These are phyloP conservation scores for Drosophila atripex DNA, from an alignment of 2,888 invertebrate species.

Conservation along the genomic window DNA sequence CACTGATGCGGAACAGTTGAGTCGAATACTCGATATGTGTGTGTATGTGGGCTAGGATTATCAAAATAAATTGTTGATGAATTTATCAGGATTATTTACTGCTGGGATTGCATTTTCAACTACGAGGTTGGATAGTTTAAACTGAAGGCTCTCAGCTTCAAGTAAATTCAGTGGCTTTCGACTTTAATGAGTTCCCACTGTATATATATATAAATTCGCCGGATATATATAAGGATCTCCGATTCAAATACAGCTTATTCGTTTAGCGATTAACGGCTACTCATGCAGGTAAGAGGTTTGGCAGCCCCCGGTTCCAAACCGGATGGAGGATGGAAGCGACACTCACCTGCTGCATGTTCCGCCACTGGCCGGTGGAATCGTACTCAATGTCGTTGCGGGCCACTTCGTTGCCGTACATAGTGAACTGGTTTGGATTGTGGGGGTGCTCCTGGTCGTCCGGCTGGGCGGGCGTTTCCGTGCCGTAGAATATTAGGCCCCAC, in stretches of 20 bases:
- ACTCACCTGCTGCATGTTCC: slow-evolving; percentile 87
- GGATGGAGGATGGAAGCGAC: neutral
- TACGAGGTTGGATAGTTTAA: neutral
- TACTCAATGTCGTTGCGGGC: slow-evolving; percentile 86
- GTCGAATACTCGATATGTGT: neutral
- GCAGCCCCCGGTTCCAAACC: neutral
- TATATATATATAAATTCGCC: too few relatives aligned
- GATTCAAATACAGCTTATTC: neutral
- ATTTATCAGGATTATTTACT: neutral
- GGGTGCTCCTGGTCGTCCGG: slow-evolving; percentile 83
- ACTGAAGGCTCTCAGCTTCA: neutral
- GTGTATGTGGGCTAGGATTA: neutral
- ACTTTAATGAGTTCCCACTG: slow-evolving; percentile 3
- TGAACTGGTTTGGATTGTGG: slow-evolving; percentile 68
- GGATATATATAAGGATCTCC: too few relatives aligned
- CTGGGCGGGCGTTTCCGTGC: slow-evolving; percentile 88
- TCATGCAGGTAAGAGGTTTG: slow-evolving; percentile 25
- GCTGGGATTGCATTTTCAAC: neutral
- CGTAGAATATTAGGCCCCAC: slow-evolving; percentile 93
- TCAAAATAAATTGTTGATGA: neutral
- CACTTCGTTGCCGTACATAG: slow-evolving; percentile 84
- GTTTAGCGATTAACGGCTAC: slow-evolving; percentile 20
- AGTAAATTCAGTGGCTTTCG: neutral
- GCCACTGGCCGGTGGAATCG: slow-evolving; percentile 86
- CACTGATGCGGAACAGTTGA: neutral